Percentiles rank a stretch among this genome's conserved stretches.
Conservation (phyloP, 2,113 vertebrate species). For the Rhizomys pruinosus region DNA sequence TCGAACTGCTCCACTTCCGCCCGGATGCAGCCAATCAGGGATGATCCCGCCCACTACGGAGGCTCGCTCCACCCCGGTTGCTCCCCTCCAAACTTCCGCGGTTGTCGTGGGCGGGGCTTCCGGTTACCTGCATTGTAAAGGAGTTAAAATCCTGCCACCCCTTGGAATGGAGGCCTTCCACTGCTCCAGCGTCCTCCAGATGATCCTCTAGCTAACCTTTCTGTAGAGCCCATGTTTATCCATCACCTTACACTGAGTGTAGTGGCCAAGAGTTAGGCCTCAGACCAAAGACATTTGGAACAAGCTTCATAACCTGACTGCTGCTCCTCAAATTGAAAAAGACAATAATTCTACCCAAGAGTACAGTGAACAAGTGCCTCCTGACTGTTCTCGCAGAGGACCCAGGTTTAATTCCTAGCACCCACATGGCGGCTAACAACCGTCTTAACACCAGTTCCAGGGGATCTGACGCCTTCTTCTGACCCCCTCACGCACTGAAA, state of each 20-base stretch:
- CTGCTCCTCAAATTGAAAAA: not conserved
- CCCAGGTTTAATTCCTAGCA: too few relatives aligned
- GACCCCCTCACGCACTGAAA: too few relatives aligned
- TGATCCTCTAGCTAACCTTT: not conserved
- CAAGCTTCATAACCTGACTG: not conserved
- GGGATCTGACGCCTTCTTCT: too few relatives aligned
- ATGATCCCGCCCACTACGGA: constrained; percentile 10
- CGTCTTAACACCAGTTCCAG: too few relatives aligned
- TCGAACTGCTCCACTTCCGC: constrained; percentile 72
- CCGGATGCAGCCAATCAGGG: constrained; percentile 48
- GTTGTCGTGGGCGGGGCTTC: not conserved
- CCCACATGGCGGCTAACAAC: too few relatives aligned
- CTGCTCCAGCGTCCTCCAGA: fast-evolving
- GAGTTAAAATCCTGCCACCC: fast-evolving
- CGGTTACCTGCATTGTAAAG: fast-evolving
- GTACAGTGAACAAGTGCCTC: too few relatives aligned
- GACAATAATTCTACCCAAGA: not conserved
- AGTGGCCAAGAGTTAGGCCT: not conserved
- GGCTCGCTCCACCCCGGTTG: not conserved
- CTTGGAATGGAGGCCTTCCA: too few relatives aligned
- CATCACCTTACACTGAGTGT: not conserved
- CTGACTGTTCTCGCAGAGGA: too few relatives aligned
- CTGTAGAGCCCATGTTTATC: not conserved
- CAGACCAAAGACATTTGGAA: not conserved
- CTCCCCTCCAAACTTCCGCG: not conserved